These are phyloP conservation scores for Petrocephalus microphthalmus DNA, from an alignment of 2,113 vertebrate species.

Conservation along the genomic window DNA sequence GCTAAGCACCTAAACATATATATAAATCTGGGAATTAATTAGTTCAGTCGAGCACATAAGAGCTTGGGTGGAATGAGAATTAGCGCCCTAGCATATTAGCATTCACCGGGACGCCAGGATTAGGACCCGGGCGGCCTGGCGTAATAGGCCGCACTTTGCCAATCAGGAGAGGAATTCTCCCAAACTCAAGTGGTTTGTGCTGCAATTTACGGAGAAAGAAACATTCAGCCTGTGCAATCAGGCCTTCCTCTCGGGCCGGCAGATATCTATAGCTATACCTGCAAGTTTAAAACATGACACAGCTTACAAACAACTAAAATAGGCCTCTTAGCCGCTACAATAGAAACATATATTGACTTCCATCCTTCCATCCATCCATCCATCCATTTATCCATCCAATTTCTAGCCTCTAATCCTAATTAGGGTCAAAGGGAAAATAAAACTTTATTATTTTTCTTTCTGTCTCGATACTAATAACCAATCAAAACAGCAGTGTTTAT, in stretches of 20 bases:
- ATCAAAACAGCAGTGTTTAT: background rate
- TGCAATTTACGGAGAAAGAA: background rate
- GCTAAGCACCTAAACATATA: background rate
- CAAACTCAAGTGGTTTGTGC: background rate
- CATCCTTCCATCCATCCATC: background rate
- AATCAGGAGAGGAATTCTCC: background rate
- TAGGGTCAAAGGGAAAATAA: background rate
- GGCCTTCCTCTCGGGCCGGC: background rate
- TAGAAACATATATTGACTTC: background rate
- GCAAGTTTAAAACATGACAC: background rate
- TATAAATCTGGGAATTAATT: constrained; percentile 2
- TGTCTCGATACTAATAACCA: background rate
- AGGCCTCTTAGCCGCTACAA: background rate
- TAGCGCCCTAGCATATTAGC: constrained; percentile 3
- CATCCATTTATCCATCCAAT: background rate
- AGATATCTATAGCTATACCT: background rate
- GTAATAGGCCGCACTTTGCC: background rate
- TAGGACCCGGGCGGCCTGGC: background rate
- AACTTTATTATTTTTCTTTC: background rate
- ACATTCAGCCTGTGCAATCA: background rate
- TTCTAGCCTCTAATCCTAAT: background rate
- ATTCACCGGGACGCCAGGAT: background rate
- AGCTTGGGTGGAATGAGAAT: background rate
- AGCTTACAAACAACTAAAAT: background rate
- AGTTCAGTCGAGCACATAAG: background rate